These are phyloP conservation scores for Pocillopora grandis DNA, from an alignment of 92 coral and sea anemone species.

Conservation along the genomic window DNA sequence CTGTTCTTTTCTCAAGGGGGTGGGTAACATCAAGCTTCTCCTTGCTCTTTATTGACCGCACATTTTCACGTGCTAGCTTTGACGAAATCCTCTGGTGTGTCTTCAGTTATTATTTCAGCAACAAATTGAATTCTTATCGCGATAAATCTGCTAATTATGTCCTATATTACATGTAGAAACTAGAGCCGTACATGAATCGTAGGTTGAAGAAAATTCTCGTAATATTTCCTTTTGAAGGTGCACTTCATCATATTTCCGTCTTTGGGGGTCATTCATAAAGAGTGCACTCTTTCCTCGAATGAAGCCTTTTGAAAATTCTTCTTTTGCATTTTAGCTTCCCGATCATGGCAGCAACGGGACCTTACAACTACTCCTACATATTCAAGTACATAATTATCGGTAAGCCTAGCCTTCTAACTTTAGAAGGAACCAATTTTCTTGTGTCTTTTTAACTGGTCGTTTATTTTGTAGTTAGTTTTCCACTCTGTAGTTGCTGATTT, in stretches of 20 bases:
- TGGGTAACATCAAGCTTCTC: slow-evolving; percentile 32
- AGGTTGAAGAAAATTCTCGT: background rate
- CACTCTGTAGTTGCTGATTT: background rate
- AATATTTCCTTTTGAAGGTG: background rate
- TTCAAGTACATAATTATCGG: slow-evolving; percentile 99
- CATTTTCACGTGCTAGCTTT: slow-evolving; percentile 29
- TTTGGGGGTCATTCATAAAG: background rate
- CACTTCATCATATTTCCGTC: background rate
- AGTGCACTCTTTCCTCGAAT: background rate
- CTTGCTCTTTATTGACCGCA: slow-evolving; percentile 26
- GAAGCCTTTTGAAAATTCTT: background rate
- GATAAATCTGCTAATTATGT: background rate
- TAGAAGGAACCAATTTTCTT: background rate
- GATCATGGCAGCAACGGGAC: slow-evolving; percentile 99
- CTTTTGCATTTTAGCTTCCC: slow-evolving; percentile 45
- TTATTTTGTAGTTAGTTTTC: background rate
- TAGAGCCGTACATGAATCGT: background rate
- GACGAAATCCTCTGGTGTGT: background rate
- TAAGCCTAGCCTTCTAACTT: slow-evolving; percentile 28
- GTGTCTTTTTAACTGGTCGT: background rate
- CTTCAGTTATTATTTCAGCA: background rate
- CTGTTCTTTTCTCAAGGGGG: slow-evolving; percentile 47
- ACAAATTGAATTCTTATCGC: background rate
- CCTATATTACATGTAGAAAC: background rate
- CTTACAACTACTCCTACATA: slow-evolving; percentile 97